phyloP scores from a whole-genome alignment of 2,888 invertebrate species.

The Lomographa bimaculata region DNA sequence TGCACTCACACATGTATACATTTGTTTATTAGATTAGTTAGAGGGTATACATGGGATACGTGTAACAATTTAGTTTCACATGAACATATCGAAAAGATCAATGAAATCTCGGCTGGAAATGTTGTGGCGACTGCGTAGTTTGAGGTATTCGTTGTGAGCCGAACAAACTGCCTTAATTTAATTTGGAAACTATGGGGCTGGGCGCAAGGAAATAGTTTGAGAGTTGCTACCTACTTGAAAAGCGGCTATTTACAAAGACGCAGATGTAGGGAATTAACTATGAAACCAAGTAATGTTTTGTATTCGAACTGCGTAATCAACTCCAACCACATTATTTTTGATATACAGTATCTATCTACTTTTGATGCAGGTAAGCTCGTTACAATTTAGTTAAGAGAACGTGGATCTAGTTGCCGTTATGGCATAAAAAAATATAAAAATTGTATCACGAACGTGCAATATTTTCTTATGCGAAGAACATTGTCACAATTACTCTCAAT shows the following conservation, averaged over 20 bases:
- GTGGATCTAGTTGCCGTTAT: too few species aligned
- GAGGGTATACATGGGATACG: constrained; percentile 8
- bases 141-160: constrained; percentile 37
- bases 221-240: constrained; percentile 32
- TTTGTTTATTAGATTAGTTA: constrained; percentile 53
- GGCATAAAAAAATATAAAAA: too few species aligned
- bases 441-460: too few species aligned
- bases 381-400: too few species aligned
- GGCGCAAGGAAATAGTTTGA: constrained; percentile 70
- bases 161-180: constrained; percentile 56
- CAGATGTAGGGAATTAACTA: constrained; percentile 29
- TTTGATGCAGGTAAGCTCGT: too few species aligned
- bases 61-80: constrained; percentile 1
- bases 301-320: too few species aligned
- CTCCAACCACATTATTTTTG: too few species aligned
- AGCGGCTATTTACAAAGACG: constrained; percentile 33
- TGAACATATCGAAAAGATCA: constrained; percentile 7
- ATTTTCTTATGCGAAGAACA: too few species aligned
- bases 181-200: constrained; percentile 68
- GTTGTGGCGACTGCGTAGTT: constrained; percentile 9
- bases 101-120: constrained; percentile 13
- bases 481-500: too few species aligned
- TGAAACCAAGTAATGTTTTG: constrained; percentile 25
- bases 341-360: too few species aligned
- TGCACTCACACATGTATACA: constrained; percentile 35